Conservation (phyloP, 2,888 invertebrate genomes). For the Adelognathus sp. region DNA sequence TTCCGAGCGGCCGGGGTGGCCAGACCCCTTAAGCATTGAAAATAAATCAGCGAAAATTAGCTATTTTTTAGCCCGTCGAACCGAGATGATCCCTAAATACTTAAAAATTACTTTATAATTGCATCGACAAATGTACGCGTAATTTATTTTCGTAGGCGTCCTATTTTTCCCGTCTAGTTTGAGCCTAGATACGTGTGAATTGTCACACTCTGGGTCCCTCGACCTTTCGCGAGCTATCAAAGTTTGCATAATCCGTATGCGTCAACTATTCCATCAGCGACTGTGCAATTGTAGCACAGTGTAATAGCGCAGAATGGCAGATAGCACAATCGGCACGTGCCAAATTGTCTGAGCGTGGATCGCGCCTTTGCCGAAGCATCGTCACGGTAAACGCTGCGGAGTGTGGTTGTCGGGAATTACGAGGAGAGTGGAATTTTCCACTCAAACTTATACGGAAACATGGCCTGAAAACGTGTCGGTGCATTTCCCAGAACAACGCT, state of each 20-base stretch:
- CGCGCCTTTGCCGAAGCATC: not conserved
- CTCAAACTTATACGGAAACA: slow-evolving; percentile 35
- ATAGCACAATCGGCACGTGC: not conserved
- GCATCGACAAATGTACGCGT: not conserved
- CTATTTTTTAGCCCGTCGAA: too few relatives aligned
- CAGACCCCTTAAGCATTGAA: too few relatives aligned
- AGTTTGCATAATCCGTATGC: not conserved
- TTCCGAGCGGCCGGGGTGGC: too few relatives aligned
- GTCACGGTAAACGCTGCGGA: not conserved
- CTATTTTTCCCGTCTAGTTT: not conserved
- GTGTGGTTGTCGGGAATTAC: not conserved
- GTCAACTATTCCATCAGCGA: not conserved
- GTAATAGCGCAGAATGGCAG: not conserved
- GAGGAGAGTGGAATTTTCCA: slow-evolving; percentile 53
- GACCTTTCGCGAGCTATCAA: not conserved
- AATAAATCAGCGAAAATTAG: too few relatives aligned
- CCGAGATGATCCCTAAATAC: too few relatives aligned
- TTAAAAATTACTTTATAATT: too few relatives aligned
- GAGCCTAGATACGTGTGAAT: not conserved
- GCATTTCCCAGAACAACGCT: slow-evolving; percentile 46
- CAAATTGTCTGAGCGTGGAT: not conserved
- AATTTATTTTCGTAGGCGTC: slow-evolving; percentile 7
- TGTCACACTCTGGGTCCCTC: not conserved
- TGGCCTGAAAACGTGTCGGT: slow-evolving; percentile 46
- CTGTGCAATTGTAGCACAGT: not conserved